Evolutionary conservation across 2,113 vertebrate species (phyloP).

Genomic region (Corydoras sp.): DNA sequence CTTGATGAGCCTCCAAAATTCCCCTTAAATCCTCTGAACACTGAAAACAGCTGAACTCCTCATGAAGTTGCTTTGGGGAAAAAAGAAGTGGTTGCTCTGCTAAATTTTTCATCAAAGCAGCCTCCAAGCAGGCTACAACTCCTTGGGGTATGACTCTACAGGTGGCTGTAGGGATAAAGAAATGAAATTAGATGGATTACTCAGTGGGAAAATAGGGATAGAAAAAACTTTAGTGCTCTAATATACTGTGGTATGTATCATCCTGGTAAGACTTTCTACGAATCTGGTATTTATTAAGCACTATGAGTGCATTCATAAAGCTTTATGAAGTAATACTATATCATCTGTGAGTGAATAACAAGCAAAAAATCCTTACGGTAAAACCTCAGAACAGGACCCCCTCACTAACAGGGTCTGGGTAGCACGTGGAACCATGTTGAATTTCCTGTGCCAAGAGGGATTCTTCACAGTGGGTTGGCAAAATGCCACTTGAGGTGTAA

Average conservation of each 20-base stretch:
- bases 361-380: slow-evolving; percentile 20
- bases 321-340: background rate
- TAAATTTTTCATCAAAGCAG: background rate
- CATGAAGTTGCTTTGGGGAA: background rate
- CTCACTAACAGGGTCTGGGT: slow-evolving; percentile 53
- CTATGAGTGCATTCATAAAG: background rate
- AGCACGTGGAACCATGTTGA: slow-evolving; percentile 46
- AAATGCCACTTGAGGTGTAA: slow-evolving; percentile 38
- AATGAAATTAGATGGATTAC: too few species aligned
- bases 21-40: background rate
- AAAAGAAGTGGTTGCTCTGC: background rate
- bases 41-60: background rate
- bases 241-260: too few species aligned
- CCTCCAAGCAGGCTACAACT: background rate
- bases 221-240: too few species aligned
- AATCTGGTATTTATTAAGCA: too few species aligned
- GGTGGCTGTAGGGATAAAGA: too few species aligned
- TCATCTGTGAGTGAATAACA: background rate
- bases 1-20: background rate
- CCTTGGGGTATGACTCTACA: too few species aligned
- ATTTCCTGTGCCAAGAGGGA: slow-evolving; percentile 45
- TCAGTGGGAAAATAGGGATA: too few species aligned
- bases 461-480: slow-evolving; percentile 50
- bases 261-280: too few species aligned
- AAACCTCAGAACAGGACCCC: slow-evolving; percentile 63